These are phyloP conservation scores for Antennarius striatus DNA, from an alignment of 2,113 vertebrate species.

Conservation along the genomic window DNA sequence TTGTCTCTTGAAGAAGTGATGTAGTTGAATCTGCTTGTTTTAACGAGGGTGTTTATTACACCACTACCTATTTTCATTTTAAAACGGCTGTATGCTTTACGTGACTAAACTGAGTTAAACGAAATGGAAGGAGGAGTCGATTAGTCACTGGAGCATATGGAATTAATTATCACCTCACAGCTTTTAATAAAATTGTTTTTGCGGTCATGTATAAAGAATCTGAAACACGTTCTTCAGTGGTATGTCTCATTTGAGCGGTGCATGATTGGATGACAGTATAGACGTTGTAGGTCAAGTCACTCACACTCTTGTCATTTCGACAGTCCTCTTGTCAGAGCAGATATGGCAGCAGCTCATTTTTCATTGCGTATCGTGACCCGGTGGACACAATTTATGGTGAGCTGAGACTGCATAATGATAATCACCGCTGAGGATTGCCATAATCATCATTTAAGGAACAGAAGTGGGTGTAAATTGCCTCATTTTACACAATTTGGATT, in stretches of 20 bases:
- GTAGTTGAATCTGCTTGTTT: neutral
- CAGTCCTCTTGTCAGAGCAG: slow-evolving; percentile 34
- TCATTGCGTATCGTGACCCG: slow-evolving; percentile 48
- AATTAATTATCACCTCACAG: slow-evolving; percentile 39
- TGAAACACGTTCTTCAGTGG: slow-evolving; percentile 16
- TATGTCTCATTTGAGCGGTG: slow-evolving; percentile 11
- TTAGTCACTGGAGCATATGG: slow-evolving; percentile 27
- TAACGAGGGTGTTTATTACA: slow-evolving; percentile 33
- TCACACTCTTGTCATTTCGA: neutral
- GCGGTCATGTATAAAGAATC: slow-evolving; percentile 26
- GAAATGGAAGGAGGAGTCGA: neutral
- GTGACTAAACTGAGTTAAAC: slow-evolving; percentile 24
- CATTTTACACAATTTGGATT: slow-evolving; percentile 38
- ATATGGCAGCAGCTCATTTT: slow-evolving; percentile 46
- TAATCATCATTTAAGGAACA: slow-evolving; percentile 52
- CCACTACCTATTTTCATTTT: slow-evolving; percentile 13
- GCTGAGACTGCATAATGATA: slow-evolving; percentile 25
- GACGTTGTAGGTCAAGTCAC: slow-evolving; percentile 34
- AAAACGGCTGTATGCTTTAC: neutral
- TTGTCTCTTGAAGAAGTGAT: slow-evolving; percentile 1
- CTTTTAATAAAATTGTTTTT: slow-evolving; percentile 25
- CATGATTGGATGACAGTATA: slow-evolving; percentile 7
- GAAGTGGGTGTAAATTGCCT: slow-evolving; percentile 54
- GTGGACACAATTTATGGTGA: slow-evolving; percentile 31
- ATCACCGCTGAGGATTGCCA: slow-evolving; percentile 23